Evolutionary conservation across 2,888 invertebrate species (phyloP).

Genomic region (Cotesia congregata): DNA sequence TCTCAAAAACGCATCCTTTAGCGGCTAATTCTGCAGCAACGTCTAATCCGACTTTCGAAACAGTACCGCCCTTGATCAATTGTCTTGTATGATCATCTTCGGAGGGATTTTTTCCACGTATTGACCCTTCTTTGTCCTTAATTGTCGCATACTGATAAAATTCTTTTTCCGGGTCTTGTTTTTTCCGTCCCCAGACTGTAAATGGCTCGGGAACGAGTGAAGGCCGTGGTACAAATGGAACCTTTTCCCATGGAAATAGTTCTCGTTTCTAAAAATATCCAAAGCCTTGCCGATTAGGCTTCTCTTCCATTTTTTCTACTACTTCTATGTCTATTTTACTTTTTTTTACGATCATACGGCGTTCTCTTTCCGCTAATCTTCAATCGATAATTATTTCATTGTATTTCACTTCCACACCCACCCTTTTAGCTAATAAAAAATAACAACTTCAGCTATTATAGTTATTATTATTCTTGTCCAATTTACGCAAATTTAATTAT

Average conservation of each 20-base stretch:
- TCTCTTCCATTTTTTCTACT: slow-evolving; percentile 19
- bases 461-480: background rate
- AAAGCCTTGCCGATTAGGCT: slow-evolving; percentile 40
- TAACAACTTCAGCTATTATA: slow-evolving; percentile 19
- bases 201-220: slow-evolving; percentile 87
- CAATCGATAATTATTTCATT: slow-evolving; percentile 12
- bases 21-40: slow-evolving; percentile 65
- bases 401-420: slow-evolving; percentile 48
- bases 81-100: slow-evolving; percentile 65
- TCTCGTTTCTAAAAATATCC: slow-evolving; percentile 79
- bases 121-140: slow-evolving; percentile 61
- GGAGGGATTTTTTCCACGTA: slow-evolving; percentile 63
- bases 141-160: slow-evolving; percentile 67
- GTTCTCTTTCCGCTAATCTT: slow-evolving; percentile 41
- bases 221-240: slow-evolving; percentile 88
- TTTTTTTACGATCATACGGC: slow-evolving; percentile 44
- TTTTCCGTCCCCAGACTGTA: slow-evolving; percentile 85
- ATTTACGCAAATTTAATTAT: too few species aligned
- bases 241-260: slow-evolving; percentile 89
- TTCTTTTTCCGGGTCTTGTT: slow-evolving; percentile 66
- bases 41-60: slow-evolving; percentile 65
- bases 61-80: slow-evolving; percentile 64
- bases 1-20: slow-evolving; percentile 66
- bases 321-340: slow-evolving; percentile 9
- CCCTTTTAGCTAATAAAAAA: slow-evolving; percentile 16